Evolutionary conservation across 2,888 invertebrate genomes (phyloP).

Genomic region (Pomacea canaliculata): DNA sequence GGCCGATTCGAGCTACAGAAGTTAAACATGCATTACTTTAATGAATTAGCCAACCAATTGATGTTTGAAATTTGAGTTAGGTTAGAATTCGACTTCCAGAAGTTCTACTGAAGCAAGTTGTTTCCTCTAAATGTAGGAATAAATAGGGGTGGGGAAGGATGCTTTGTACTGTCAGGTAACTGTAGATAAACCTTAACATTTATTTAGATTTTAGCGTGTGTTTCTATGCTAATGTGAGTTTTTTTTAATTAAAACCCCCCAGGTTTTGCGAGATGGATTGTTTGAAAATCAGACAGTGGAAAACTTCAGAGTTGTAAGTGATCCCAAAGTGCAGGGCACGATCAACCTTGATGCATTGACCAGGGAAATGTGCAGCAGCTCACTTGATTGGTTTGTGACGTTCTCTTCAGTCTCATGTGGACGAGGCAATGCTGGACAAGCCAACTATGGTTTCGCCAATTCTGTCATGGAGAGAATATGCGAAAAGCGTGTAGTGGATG

Average conservation of each 20-base stretch:
- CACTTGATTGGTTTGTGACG: constrained; percentile 88
- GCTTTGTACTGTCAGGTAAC: no score
- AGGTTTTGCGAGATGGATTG: constrained; percentile 87
- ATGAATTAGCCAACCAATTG: no score
- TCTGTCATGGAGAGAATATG: constrained; percentile 96
- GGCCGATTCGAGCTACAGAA: no score
- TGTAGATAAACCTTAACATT: no score
- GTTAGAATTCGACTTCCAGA: no score
- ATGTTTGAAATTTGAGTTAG: no score
- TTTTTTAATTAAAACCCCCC: background rate
- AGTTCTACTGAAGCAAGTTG: no score
- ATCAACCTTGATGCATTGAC: constrained; percentile 85
- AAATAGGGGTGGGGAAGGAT: no score
- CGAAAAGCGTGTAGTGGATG: constrained; percentile 85
- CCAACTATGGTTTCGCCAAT: constrained; percentile 97
- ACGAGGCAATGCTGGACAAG: constrained; percentile 95
- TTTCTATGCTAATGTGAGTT: no score
- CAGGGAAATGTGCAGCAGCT: constrained; percentile 81
- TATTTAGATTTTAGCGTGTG: no score
- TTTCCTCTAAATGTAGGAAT: no score
- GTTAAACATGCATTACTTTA: no score
- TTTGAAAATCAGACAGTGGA: constrained; percentile 87
- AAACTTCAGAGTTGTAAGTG: constrained; percentile 82
- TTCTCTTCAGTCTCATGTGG: constrained; percentile 98
- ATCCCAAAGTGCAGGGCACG: constrained; percentile 89